Conservation (phyloP, 2,797 vertebrate species). For the Columba guinea region DNA sequence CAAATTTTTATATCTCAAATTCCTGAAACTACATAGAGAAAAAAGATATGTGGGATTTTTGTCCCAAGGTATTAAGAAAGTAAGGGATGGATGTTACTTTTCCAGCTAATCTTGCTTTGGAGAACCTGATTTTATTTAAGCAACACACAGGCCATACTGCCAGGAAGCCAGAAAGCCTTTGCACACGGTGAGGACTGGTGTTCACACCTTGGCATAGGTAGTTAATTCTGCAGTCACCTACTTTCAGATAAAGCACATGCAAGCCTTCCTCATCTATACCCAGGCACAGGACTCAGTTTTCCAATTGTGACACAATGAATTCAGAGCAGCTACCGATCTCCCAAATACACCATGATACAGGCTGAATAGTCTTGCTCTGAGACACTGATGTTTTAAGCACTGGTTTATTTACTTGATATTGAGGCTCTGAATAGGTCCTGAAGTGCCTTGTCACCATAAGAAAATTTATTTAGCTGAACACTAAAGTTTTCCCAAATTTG, state of each 20-base stretch:
- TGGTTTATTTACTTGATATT: background rate
- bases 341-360: background rate
- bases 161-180: background rate
- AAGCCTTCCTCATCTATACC: background rate
- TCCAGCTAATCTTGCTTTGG: background rate
- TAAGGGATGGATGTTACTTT: background rate
- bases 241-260: background rate
- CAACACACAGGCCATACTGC: accelerated
- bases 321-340: background rate
- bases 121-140: accelerated
- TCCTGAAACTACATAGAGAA: background rate
- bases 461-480: background rate
- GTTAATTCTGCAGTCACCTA: background rate
- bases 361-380: background rate
- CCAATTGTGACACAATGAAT: background rate
- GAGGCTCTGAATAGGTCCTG: background rate
- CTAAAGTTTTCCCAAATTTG: background rate
- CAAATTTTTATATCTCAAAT: background rate
- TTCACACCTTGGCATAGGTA: background rate
- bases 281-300: background rate
- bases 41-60: background rate
- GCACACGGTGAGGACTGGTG: accelerated
- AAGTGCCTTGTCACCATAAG: background rate
- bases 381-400: background rate
- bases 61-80: background rate